Base-by-base conservation (phyloP, 35 echinoderm and acorn worm genomes). In the Hemicentrotus pulcherrimus region DNA sequence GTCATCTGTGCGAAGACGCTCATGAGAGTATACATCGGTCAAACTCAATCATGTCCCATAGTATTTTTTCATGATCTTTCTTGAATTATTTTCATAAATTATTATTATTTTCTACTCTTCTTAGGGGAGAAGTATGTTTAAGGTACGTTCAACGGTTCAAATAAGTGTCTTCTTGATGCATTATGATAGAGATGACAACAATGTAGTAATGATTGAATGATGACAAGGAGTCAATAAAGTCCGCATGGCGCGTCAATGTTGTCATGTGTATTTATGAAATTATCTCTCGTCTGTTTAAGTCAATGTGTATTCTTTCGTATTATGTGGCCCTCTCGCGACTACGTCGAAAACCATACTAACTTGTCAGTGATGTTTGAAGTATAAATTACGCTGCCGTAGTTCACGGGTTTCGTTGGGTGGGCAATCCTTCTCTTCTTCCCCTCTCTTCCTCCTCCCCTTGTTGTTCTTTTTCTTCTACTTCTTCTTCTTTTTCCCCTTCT, bases 191-290 rank as follows among this genome's bases (percentile, higher is more conserved):
- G 65, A 78, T 78, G 61, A 71, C 61, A 70, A 70, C 65, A 78
- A 28, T 78, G 65, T 78, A 78, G 28, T 78, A n/a, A 8, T 78
- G 7, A 55, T 78, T 78, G 24, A 78, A 78, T 30, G 11, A 47
- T 59, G 31, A 24, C 15, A 93, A 31, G 47, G 22, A 31, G 32
- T 31, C 28, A 47, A 24, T 93, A 59, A 93, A 93, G 46, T 93
- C 46, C 58, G 13, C 47, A 47, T 50, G 91, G 28, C 58, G n/a
- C 46, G 0, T 50, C 90, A 31, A 59, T 47, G 91, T 93, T 93
- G 47, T 93, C 58, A 93, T 93, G 58, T 59, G 58, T 50, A 93
- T 47, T 50, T 59, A 93, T 59, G 58, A 50, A 93, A 93, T 50
- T 93, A 41, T 8, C 24, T 45, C 5, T 92, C 15, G 15, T 31